A percentile compares a stretch with the other conserved stretches of the same genome.
Evolutionary conservation across 2,797 vertebrate species (phyloP).

Genomic region (Cottoperca gobio): DNA sequence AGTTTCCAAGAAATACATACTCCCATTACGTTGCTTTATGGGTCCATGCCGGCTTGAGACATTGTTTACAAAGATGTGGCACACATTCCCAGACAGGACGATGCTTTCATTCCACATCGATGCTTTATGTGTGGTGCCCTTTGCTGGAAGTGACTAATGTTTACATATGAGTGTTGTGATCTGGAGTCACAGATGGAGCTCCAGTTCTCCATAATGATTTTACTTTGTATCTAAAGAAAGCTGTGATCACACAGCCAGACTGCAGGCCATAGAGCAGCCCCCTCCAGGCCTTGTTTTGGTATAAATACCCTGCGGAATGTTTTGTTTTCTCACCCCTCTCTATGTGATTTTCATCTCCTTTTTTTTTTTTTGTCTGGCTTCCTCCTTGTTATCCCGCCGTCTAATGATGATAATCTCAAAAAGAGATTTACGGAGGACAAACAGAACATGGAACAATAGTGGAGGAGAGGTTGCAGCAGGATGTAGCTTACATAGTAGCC

Average conservation of each 20-base stretch:
- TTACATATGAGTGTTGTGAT: background rate
- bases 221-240: constrained; percentile 3
- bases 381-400: constrained; percentile 28
- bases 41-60: background rate
- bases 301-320: constrained; percentile 25
- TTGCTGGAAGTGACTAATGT: background rate
- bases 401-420: constrained; percentile 61
- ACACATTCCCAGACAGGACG: background rate
- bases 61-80: constrained; percentile 4
- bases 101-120: background rate
- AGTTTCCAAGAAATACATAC: constrained; percentile 47
- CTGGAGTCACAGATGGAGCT: background rate
- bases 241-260: constrained; percentile 24
- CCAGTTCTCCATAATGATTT: background rate
- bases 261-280: constrained; percentile 13
- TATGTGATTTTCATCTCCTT: constrained; percentile 33
- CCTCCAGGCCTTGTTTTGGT: constrained; percentile 10
- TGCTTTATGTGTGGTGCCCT: background rate
- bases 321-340: constrained; percentile 42
- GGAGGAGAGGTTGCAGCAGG: constrained; percentile 21
- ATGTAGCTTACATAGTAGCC: constrained; percentile 19
- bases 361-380: constrained; percentile 35
- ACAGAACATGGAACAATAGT: constrained; percentile 40
- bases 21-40: constrained; percentile 31
- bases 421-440: constrained; percentile 51